These are phyloP conservation scores for Chrysodeixis includens DNA, from an alignment of 2,888 invertebrate genomes.

Conservation along the genomic window DNA sequence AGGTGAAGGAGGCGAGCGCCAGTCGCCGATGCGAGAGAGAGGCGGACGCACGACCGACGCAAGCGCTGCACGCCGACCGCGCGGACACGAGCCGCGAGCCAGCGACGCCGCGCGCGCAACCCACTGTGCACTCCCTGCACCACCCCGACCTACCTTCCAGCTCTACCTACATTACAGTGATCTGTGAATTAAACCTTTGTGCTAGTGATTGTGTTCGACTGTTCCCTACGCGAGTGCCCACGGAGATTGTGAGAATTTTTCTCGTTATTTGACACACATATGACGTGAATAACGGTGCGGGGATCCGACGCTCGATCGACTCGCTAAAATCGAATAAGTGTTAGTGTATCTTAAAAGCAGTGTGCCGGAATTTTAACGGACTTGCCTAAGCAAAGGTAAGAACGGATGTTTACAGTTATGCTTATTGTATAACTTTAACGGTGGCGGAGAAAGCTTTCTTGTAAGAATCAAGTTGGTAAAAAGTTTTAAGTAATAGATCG, in stretches of 20 bases:
- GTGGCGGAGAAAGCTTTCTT: slow-evolving; percentile 75
- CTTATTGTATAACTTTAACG: slow-evolving; percentile 83
- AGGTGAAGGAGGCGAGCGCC: slow-evolving; percentile 81
- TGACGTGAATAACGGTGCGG: slow-evolving; percentile 87
- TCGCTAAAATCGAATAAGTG: slow-evolving; percentile 86
- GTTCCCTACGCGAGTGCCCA: slow-evolving; percentile 60
- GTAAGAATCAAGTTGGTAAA: slow-evolving; percentile 59
- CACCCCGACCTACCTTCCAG: slow-evolving; percentile 65
- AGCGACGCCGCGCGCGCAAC: slow-evolving; percentile 69
- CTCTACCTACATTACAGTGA: slow-evolving; percentile 63
- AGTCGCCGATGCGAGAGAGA: slow-evolving; percentile 84
- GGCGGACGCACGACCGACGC: slow-evolving; percentile 76
- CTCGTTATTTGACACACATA: slow-evolving; percentile 85
- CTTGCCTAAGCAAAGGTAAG: slow-evolving; percentile 87
- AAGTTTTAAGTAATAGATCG: slow-evolving; percentile 35
- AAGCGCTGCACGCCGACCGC: slow-evolving; percentile 71
- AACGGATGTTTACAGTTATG: slow-evolving; percentile 87
- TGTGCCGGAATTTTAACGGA: slow-evolving; percentile 88
- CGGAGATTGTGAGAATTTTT: slow-evolving; percentile 78
- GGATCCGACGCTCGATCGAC: slow-evolving; percentile 83
- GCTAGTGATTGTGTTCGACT: slow-evolving; percentile 77
- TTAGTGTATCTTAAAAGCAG: slow-evolving; percentile 83
- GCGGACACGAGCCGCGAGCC: slow-evolving; percentile 51
- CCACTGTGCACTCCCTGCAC: slow-evolving; percentile 63
- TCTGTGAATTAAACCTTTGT: slow-evolving; percentile 73